Evolutionary conservation across 2,888 invertebrate species (phyloP).

Genomic region (Lymantria monacha): DNA sequence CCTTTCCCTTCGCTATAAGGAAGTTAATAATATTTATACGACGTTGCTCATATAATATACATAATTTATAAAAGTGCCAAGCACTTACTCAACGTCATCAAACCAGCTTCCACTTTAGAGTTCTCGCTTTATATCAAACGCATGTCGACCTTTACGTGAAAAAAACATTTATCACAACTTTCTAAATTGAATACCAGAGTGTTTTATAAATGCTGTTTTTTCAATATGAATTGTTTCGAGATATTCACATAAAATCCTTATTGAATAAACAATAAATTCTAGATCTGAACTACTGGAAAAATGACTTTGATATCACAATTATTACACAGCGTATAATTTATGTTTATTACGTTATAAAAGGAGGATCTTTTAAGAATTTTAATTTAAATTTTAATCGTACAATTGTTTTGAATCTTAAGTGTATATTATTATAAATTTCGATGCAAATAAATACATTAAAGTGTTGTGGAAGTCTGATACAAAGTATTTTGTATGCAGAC

Average conservation of each 20-base stretch:
- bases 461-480: constrained; percentile 15
- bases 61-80: constrained; percentile 21
- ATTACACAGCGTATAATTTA: not conserved
- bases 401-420: not conserved
- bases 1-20: constrained; percentile 55
- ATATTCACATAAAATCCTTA: constrained; percentile 1
- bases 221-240: constrained; percentile 8
- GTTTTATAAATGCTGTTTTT: constrained; percentile 8
- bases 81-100: constrained; percentile 5
- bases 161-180: constrained; percentile 18
- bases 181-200: constrained; percentile 20
- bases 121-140: not conserved
- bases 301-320: not conserved
- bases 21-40: constrained; percentile 49
- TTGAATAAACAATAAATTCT: not conserved
- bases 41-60: constrained; percentile 16
- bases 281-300: not conserved
- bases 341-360: not conserved
- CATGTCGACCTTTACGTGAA: constrained; percentile 16
- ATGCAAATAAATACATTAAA: constrained; percentile 7
- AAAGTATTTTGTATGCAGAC: constrained; percentile 48
- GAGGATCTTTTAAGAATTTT: not conserved
- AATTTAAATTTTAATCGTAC: not conserved
- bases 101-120: constrained; percentile 11
- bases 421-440: constrained; percentile 33